Conservation (phyloP, 2,113 vertebrate genomes). For the Nothobranchius furzeri region DNA sequence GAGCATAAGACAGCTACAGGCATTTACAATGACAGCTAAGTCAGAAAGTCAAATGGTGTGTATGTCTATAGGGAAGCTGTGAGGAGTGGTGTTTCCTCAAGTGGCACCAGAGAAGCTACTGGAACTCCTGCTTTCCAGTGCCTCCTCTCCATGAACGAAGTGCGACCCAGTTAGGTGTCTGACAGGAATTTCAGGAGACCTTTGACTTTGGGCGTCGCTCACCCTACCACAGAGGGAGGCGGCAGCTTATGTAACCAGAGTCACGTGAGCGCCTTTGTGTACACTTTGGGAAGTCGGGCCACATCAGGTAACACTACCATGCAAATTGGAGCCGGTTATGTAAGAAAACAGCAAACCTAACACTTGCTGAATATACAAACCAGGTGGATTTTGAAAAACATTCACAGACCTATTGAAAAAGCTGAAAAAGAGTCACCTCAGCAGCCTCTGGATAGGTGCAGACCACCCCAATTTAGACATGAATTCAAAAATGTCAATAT, state of each 20-base stretch:
- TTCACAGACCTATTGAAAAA: constrained; percentile 1
- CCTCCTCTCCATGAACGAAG: constrained; percentile 27
- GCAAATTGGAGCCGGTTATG: constrained; percentile 71
- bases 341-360: constrained; percentile 42
- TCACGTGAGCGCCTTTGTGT: constrained; percentile 73
- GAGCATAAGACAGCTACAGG: too few relatives aligned
- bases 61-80: background rate
- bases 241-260: constrained; percentile 71
- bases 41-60: background rate
- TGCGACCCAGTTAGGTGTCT: constrained; percentile 53
- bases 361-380: constrained; percentile 44
- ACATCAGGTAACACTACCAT: constrained; percentile 69
- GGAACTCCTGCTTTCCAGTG: constrained; percentile 23
- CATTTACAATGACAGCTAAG: too few relatives aligned
- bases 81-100: constrained; percentile 20
- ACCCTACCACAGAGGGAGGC: constrained; percentile 28
- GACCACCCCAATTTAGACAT: constrained; percentile 22
- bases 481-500: constrained; percentile 3
- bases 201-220: constrained; percentile 38
- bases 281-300: constrained; percentile 54
- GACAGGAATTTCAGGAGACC: constrained; percentile 57
- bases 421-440: constrained; percentile 56
- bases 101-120: constrained; percentile 2
- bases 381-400: constrained; percentile 15
- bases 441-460: constrained; percentile 57